Conservation (phyloP, 2,888 invertebrate genomes). For the Alentia gelatinosa region DNA sequence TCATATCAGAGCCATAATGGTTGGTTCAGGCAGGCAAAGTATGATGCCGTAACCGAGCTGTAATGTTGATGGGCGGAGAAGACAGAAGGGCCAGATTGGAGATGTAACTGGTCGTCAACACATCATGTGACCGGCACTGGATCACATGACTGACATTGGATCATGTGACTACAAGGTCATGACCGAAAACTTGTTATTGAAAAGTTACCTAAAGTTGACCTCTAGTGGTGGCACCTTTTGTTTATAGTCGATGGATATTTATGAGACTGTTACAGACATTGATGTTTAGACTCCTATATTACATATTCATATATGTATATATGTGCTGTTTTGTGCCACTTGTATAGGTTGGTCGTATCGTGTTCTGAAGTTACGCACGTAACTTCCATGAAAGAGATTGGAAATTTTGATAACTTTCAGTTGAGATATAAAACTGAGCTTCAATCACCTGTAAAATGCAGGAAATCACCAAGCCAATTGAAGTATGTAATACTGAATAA, state of each 20-base stretch:
- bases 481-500: neutral
- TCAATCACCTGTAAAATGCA: neutral
- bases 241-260: neutral
- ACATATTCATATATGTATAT: neutral
- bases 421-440: neutral
- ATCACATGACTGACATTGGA: too few relatives aligned
- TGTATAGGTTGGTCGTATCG: neutral
- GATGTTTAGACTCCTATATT: neutral
- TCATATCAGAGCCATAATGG: too few relatives aligned
- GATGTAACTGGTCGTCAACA: too few relatives aligned
- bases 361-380: neutral
- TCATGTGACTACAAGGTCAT: too few relatives aligned
- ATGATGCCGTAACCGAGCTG: neutral
- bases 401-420: neutral
- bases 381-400: neutral
- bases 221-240: too few relatives aligned
- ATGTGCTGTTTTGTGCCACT: neutral
- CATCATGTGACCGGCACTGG: too few relatives aligned
- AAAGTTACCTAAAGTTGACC: too few relatives aligned
- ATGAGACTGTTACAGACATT: neutral
- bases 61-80: too few relatives aligned
- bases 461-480: neutral
- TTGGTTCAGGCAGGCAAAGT: neutral
- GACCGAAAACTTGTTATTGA: too few relatives aligned
- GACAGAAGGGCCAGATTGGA: too few relatives aligned